Evolutionary conservation across 2,888 invertebrate genomes (phyloP).

Genomic region (Gnatocerus cornutus): DNA sequence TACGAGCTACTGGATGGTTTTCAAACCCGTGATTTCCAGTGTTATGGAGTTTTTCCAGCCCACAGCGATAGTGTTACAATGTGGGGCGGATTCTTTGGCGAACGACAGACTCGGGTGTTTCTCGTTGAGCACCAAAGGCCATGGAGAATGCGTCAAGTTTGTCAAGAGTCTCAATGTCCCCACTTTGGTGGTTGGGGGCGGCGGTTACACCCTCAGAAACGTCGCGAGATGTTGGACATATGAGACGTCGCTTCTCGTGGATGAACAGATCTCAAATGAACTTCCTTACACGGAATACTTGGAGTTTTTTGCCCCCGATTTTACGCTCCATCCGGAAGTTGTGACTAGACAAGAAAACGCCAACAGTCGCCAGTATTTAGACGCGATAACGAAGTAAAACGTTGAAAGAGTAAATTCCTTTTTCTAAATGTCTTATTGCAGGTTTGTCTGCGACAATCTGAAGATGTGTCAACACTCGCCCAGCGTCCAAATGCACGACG

Average conservation of each 20-base stretch:
- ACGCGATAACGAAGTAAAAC: constrained; percentile 82
- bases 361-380: constrained; percentile 96
- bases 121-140: constrained; percentile 94
- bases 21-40: constrained; percentile 93
- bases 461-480: constrained; percentile 95
- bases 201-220: constrained; percentile 93
- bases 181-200: constrained; percentile 78
- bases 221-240: constrained; percentile 99
- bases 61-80: constrained; percentile 96
- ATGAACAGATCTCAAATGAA: constrained; percentile 95
- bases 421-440: constrained; percentile 51
- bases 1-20: constrained; percentile 90
- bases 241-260: constrained; percentile 95
- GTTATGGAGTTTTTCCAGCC: constrained; percentile 98
- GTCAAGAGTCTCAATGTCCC: constrained; percentile 95
- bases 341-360: constrained; percentile 91
- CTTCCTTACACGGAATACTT: constrained; percentile 96
- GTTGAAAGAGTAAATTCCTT: too few relatives aligned
- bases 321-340: constrained; percentile 95
- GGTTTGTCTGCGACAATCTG: constrained; percentile 92
- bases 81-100: constrained; percentile 98
- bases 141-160: constrained; percentile 98
- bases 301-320: constrained; percentile 98
- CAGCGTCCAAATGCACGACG: constrained; percentile 97
- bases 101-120: constrained; percentile 97